Conservation (phyloP, 2,888 invertebrate genomes). For the Cheilosia scutellata region DNA sequence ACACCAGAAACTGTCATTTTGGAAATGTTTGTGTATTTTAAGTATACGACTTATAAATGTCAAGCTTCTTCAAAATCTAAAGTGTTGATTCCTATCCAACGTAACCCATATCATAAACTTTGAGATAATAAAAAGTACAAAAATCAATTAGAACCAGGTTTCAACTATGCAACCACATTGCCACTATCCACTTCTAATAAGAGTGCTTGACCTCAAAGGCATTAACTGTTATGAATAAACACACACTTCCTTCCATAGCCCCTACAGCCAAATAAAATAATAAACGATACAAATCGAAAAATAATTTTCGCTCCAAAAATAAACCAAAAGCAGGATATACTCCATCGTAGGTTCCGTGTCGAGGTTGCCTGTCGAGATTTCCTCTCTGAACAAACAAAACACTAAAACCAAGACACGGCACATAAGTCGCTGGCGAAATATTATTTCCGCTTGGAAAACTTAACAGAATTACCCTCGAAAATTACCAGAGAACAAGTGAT, state of each 20-base stretch:
- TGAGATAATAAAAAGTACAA: too few species aligned
- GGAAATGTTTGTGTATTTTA: too few species aligned
- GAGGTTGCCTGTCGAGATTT: neutral
- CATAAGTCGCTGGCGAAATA: slow-evolving; percentile 22
- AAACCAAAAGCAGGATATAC: slow-evolving; percentile 7
- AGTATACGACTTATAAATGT: too few species aligned
- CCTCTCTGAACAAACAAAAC: neutral
- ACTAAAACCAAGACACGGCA: slow-evolving; percentile 21
- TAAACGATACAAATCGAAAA: slow-evolving; percentile 63
- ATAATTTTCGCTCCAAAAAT: slow-evolving; percentile 23
- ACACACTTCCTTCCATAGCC: neutral
- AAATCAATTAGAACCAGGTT: too few species aligned
- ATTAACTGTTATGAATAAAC: slow-evolving; percentile 28
- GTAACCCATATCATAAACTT: too few species aligned
- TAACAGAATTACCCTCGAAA: slow-evolving; percentile 63
- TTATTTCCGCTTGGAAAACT: slow-evolving; percentile 46
- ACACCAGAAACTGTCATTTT: too few species aligned
- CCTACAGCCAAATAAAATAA: neutral
- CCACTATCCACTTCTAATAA: too few species aligned
- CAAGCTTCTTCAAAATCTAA: too few species aligned
- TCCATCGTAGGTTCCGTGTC: too few species aligned
- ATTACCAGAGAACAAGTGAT: slow-evolving; percentile 69
- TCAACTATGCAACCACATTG: too few species aligned
- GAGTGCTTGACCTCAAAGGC: neutral
- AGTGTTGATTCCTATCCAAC: too few species aligned